These are phyloP conservation scores for Peromyscus polionotus DNA, from an alignment of 2,113 vertebrate genomes.

Conservation along the genomic window DNA sequence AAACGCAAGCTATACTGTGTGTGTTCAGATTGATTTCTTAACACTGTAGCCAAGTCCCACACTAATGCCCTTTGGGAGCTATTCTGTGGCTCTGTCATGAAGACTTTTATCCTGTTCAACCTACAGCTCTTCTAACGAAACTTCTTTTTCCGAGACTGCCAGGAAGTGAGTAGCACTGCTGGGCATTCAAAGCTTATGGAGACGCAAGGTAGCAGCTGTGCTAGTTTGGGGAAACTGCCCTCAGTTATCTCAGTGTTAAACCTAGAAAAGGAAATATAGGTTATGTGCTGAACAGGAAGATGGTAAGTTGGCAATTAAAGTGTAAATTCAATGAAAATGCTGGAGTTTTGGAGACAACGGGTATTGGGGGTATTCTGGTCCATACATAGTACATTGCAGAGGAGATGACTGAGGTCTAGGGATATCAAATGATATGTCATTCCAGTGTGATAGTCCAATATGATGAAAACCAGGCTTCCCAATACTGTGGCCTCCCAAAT, in stretches of 20 bases:
- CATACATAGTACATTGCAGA: fast-evolving
- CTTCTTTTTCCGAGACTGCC: not conserved
- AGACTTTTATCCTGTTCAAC: not conserved
- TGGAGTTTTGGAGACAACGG: not conserved
- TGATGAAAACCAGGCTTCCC: not conserved
- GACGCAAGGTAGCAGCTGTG: not conserved
- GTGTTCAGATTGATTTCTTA: not conserved
- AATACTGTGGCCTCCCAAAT: not conserved
- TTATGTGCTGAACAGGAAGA: not conserved
- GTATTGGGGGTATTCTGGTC: not conserved
- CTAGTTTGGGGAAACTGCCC: not conserved
- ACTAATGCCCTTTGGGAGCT: not conserved
- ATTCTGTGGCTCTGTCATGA: not conserved
- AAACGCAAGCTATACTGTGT: not conserved
- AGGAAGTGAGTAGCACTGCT: not conserved
- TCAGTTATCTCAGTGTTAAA: not conserved
- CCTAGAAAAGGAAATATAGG: not conserved
- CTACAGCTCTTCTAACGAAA: not conserved
- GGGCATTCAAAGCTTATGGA: not conserved
- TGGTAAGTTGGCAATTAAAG: not conserved
- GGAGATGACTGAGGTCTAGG: not conserved
- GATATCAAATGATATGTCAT: not conserved
- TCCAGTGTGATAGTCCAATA: fast-evolving
- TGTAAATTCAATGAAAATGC: not conserved
- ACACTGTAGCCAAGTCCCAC: not conserved